Evolutionary conservation across 2,797 vertebrate species (phyloP).

Genomic region (Ceryle rudis): DNA sequence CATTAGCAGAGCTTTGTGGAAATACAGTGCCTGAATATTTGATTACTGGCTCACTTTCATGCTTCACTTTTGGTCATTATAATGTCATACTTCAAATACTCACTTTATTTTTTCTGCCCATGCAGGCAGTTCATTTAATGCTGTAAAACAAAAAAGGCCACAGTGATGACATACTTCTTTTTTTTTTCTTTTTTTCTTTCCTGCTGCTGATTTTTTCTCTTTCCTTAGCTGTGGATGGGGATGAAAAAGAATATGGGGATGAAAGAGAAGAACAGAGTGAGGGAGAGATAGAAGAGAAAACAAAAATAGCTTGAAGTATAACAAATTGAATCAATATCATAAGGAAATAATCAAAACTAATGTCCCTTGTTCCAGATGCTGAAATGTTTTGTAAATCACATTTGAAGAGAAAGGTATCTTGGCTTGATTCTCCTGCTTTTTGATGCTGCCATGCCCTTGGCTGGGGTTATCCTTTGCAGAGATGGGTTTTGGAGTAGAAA

Average conservation of each 20-base stretch:
- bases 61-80: background rate
- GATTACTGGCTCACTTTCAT: background rate
- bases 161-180: conserved; percentile 47
- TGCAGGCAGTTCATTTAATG: background rate
- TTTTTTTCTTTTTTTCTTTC: background rate
- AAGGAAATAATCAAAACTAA: conserved; percentile 78
- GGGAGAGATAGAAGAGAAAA: conserved; percentile 74
- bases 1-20: background rate
- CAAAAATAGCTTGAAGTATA: conserved; percentile 69
- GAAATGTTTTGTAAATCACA: conserved; percentile 15
- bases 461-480: background rate
- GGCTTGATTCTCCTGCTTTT: background rate
- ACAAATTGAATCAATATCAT: conserved; percentile 72
- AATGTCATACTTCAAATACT: background rate
- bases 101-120: background rate
- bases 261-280: conserved; percentile 73
- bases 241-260: conserved; percentile 73
- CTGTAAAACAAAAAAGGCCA: conserved; percentile 7
- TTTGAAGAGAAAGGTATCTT: background rate
- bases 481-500: background rate
- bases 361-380: conserved; percentile 72
- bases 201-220: background rate
- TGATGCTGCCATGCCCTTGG: background rate
- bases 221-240: conserved; percentile 24
- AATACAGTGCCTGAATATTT: background rate